Conservation (phyloP, 2,888 invertebrate genomes). For the Taphrorychus bicolor region DNA sequence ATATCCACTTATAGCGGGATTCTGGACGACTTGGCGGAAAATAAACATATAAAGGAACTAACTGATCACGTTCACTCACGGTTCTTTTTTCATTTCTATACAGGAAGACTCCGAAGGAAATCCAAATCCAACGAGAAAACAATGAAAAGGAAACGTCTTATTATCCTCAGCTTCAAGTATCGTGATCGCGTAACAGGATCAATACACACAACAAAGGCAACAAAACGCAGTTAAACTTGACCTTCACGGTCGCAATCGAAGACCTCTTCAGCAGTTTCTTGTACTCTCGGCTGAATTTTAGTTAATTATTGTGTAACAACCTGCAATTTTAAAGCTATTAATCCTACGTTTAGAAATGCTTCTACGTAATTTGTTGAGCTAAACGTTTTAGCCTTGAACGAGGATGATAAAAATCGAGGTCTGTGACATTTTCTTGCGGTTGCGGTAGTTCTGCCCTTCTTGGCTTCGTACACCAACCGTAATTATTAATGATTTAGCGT, state of each 20-base stretch:
- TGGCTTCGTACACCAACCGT: not conserved
- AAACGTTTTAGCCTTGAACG: conserved; percentile 9
- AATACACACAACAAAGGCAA: not conserved
- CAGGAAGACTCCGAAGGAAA: not conserved
- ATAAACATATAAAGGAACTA: no score
- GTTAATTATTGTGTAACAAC: not conserved
- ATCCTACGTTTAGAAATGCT: not conserved
- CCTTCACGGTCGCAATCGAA: not conserved
- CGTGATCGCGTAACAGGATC: not conserved
- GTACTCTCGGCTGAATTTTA: not conserved
- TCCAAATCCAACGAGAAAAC: not conserved
- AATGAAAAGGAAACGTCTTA: not conserved
- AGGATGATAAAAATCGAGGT: conserved; percentile 6
- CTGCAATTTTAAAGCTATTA: not conserved
- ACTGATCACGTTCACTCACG: no score
- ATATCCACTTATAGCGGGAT: no score
- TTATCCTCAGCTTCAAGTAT: not conserved
- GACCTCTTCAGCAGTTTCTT: not conserved
- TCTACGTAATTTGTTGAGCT: not conserved
- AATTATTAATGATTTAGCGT: conserved; percentile 2
- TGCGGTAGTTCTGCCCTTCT: conserved; percentile 11
- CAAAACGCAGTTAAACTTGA: not conserved
- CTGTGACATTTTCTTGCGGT: conserved; percentile 21
- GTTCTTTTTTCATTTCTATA: not conserved
- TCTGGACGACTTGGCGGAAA: no score